A percentile compares a stretch with the other conserved stretches of the same genome.
Conservation (phyloP, 35 echinoderm and acorn worm species). For the Holothuria glaberrima region DNA sequence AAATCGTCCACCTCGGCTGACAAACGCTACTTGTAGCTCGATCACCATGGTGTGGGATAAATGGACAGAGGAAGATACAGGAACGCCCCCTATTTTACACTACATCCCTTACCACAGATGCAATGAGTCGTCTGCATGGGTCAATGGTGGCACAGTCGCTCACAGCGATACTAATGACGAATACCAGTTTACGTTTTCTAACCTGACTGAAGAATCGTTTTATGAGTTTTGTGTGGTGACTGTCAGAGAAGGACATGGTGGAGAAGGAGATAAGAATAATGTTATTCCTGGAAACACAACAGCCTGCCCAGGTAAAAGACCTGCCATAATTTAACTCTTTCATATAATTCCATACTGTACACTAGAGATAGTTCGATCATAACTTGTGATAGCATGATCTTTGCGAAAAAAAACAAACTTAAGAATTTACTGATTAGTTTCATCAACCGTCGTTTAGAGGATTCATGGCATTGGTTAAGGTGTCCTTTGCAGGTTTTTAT, state of each 20-base stretch:
- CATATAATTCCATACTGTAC: no score
- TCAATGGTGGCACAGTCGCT: background rate
- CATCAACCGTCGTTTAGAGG: no score
- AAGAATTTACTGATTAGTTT: no score
- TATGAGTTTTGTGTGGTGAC: background rate
- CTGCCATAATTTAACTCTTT: no score
- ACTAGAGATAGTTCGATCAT: no score
- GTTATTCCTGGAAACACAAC: background rate
- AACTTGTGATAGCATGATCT: no score
- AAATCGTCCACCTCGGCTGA: background rate
- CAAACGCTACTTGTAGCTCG: background rate
- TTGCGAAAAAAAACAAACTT: no score
- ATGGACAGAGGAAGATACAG: background rate
- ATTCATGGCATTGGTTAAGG: no score
- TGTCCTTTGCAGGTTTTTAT: no score
- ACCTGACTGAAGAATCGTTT: background rate
- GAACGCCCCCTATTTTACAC: background rate
- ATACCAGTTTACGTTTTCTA: background rate
- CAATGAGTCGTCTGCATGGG: background rate
- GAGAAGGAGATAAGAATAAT: conserved; percentile 2
- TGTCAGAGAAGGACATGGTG: background rate
- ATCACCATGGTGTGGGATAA: background rate
- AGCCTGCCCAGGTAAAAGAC: background rate
- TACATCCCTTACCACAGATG: conserved; percentile 7
- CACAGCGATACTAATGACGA: background rate